These are phyloP conservation scores for Melanophora roralis DNA, from an alignment of 2,888 invertebrate species.

Conservation along the genomic window DNA sequence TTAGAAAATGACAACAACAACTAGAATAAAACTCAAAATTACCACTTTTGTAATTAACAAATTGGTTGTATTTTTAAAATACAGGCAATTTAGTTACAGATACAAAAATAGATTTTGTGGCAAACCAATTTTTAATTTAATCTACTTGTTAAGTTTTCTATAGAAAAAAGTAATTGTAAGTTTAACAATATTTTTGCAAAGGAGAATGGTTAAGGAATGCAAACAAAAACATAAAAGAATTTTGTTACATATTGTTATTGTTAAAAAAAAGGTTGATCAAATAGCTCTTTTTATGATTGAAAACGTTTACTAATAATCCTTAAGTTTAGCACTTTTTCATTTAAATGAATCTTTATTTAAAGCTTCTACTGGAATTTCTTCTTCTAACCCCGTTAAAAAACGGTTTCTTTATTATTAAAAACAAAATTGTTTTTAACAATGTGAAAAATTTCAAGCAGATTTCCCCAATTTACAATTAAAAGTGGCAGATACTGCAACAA, in stretches of 20 bases:
- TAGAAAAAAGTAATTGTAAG: not conserved
- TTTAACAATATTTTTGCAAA: no score
- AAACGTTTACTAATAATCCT: no score
- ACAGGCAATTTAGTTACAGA: conserved; percentile 27
- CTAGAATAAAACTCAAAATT: not conserved
- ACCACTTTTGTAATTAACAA: conserved; percentile 34
- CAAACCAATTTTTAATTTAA: no score
- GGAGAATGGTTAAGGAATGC: no score
- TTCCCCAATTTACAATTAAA: conserved; percentile 44
- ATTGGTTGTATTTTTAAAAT: not conserved
- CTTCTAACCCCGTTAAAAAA: not conserved
- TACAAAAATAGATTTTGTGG: no score
- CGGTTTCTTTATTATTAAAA: conserved; percentile 16
- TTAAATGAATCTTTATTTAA: no score
- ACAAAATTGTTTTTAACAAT: conserved; percentile 28
- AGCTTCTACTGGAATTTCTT: conserved; percentile 19
- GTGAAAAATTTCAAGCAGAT: conserved; percentile 42
- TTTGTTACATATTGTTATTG: no score
- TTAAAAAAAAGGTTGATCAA: no score
- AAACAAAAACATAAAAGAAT: no score
- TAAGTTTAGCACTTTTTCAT: no score
- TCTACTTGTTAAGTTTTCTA: not conserved
- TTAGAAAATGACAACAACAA: not conserved
- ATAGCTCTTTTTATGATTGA: no score
- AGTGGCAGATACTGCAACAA: conserved; percentile 36